Evolutionary conservation across 2,797 vertebrate species (phyloP).

Genomic region (Macropodus opercularis): DNA sequence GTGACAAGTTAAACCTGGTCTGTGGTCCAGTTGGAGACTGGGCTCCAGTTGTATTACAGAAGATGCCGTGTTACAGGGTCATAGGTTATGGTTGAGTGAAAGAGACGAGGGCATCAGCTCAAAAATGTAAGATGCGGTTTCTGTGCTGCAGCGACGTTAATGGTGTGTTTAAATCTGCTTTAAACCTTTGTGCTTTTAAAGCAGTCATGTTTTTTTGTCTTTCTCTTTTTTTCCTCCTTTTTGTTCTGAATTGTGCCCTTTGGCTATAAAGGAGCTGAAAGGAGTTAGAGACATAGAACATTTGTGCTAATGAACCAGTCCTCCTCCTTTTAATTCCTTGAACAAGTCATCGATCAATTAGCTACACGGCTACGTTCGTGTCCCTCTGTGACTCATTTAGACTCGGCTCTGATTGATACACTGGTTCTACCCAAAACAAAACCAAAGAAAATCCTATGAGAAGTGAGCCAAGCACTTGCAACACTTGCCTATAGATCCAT

Average conservation of each 20-base stretch:
- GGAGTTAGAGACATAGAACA: slow-evolving; percentile 67
- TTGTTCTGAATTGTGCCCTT: slow-evolving; percentile 54
- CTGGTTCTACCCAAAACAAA: slow-evolving; percentile 76
- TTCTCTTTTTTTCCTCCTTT: not conserved
- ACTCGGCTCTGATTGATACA: slow-evolving; percentile 80
- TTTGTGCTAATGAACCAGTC: slow-evolving; percentile 77
- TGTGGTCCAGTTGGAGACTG: no score
- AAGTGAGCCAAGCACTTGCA: slow-evolving; percentile 61
- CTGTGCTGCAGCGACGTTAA: slow-evolving; percentile 25
- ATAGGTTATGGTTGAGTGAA: slow-evolving; percentile 39
- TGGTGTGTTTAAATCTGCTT: slow-evolving; percentile 48
- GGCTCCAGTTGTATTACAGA: slow-evolving; percentile 52
- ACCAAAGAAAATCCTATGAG: slow-evolving; percentile 76
- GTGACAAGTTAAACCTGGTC: slow-evolving; percentile 82
- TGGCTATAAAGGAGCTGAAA: slow-evolving; percentile 53
- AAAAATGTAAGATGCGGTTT: slow-evolving; percentile 47
- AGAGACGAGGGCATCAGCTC: slow-evolving; percentile 20
- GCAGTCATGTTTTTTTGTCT: slow-evolving; percentile 14
- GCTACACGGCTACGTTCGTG: slow-evolving; percentile 68
- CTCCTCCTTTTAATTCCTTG: slow-evolving; percentile 79
- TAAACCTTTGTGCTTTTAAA: slow-evolving; percentile 61
- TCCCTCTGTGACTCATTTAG: slow-evolving; percentile 85
- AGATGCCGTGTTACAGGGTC: slow-evolving; percentile 47
- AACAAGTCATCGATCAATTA: slow-evolving; percentile 83
- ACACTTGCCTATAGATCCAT: slow-evolving; percentile 64